Evolutionary conservation across 1,140 invertebrate species (phyloP), one percentile per base, ranked within the genome.

Genomic region (Contarinia nasturtii): DNA sequence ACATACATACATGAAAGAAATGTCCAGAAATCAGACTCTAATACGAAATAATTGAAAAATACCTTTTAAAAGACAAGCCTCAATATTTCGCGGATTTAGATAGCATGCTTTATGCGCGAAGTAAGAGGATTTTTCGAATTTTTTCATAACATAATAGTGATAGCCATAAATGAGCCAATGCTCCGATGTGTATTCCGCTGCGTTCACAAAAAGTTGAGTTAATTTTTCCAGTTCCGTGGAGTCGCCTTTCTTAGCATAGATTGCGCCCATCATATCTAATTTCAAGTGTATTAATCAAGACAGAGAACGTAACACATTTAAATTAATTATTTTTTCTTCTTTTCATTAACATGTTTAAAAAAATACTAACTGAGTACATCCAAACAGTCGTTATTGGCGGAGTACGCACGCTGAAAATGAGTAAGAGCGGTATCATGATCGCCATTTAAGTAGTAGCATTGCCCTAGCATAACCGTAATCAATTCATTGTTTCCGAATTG

Each of bases 51-150:
- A 27, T 27, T 80, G 73, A 17, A 75, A 62, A 10, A 83, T 71
- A 2, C 77, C 82, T 49, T 81, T 76, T 7, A 85, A 56, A 36
- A 86, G 66, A 10, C 80, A 62, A 1, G 79, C 80, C 57, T 86
- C 81, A n/a, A 82, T 66, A 55, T 73, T 72, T 5, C 64, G 66
- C 3, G 65, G 60, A 56, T 69, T 64, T n/a, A 72, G 37, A 8
- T 58, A 59, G 36, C 73, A 60, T 0, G 72, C 69, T 50, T 73
- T 70, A 54, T 76, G 67, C 2, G 73, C 70, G 59, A 80, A 76
- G 47, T 71, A 73, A 15, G 75, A 64, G 0, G 76, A 74, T 43
- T 74, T 67, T 20, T 67, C 68, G 45, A 66, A 63, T 51, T 76
- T 74, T 37, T 70, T 66, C 8, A 64, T 61, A 1, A 66, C 59